Base-by-base conservation (phyloP, 2,888 invertebrate species). In the Callosobruchus maculatus region DNA sequence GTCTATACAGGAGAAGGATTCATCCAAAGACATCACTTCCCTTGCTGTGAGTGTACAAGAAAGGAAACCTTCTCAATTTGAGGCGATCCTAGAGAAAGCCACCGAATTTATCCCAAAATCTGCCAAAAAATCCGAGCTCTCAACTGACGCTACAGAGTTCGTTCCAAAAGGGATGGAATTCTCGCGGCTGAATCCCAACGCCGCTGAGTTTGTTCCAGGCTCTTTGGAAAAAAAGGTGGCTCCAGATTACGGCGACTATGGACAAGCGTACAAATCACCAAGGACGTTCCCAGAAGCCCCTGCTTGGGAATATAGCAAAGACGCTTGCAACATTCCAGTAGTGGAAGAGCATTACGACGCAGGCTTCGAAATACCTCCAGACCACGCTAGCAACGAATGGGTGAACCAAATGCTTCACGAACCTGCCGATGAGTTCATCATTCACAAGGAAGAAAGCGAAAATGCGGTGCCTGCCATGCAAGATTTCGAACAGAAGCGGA, bases 191-290 rank as follows among this genome's bases (percentile, higher is more conserved):
- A 87, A 87, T 81, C 87, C 85, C 0, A 83, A 87, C 72, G 87
- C 87, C 0, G 84, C 85, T 68, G 85, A 86, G 80, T 87, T 87
- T 76, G 80, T 87, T 70, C 87, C 87, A 22, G 81, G 78, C 69
- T 80, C 78, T 70, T 78, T 77, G 0, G 81, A 82, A 68, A 76
- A 78, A 73, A 77, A 75, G 70, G 72, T 67, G n/a, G 20, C 72
- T 20, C 13, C 74, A 9, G 73, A 75, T 13, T 75, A 74, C 22
- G 70, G 69, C 13, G 77, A 76, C 9, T 76, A 75, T 49, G 71
- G 3, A 20, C n/a, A 68, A 7, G 5, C 21, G 0, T 21, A 21
- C n/a, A 31, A 49, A 22, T n/a, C 68, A n/a, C 67, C 21, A 4
- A 20, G 22, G 21, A 21, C 21, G 7, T 68, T 21, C 1, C 21